These are phyloP conservation scores for Lagopus leucura DNA, from an alignment of 2,113 vertebrate genomes.

Conservation along the genomic window DNA sequence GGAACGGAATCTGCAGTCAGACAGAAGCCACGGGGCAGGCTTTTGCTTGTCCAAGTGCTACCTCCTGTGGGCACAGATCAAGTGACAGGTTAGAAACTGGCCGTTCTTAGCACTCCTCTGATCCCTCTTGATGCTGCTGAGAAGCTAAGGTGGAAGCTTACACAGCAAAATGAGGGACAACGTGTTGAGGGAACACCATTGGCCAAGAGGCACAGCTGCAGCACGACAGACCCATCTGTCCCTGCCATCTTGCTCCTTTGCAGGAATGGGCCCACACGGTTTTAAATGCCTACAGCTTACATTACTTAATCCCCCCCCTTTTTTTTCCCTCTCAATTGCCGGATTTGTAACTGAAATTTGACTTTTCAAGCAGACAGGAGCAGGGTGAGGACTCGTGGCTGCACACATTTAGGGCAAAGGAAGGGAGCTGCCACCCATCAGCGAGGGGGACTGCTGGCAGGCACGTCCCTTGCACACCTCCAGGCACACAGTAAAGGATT, in stretches of 20 bases:
- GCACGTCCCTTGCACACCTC: rapidly evolving
- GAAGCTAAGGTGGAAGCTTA: not conserved
- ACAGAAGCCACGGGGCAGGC: slow-evolving; percentile 52
- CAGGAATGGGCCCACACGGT: not conserved
- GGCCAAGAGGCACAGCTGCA: not conserved
- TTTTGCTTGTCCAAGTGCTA: slow-evolving; percentile 17
- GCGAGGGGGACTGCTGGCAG: rapidly evolving
- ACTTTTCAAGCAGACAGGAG: not conserved
- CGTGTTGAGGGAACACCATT: not conserved
- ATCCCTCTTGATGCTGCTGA: slow-evolving; percentile 20
- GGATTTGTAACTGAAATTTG: rapidly evolving
- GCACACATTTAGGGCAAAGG: rapidly evolving
- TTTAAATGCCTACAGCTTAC: not conserved
- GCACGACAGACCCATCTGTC: rapidly evolving
- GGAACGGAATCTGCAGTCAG: not conserved
- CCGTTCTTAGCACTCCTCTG: not conserved
- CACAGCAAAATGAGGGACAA: not conserved
- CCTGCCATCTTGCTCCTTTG: not conserved
- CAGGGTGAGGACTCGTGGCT: rapidly evolving
- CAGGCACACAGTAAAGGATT: rapidly evolving
- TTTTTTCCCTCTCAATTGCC: not conserved
- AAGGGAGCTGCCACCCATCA: not conserved
- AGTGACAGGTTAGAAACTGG: not conserved
- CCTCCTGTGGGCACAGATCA: not conserved
- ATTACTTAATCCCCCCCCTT: rapidly evolving